Evolutionary conservation across 2,113 vertebrate genomes (phyloP), one percentile per base, ranked within the genome.

Genomic region (Prunella himalayana): DNA sequence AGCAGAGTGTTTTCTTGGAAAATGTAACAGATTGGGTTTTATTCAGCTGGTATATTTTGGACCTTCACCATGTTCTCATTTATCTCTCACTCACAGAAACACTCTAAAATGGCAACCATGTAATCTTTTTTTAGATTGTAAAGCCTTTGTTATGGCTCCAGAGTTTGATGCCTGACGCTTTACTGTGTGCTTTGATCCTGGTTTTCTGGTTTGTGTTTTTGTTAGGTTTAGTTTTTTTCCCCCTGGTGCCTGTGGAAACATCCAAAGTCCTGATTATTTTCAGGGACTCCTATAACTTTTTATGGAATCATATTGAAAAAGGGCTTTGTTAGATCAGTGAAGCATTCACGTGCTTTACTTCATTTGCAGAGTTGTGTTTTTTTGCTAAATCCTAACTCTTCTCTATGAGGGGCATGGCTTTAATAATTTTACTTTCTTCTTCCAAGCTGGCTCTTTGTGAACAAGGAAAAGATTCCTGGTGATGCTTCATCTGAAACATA

Each of bases 91-190:
- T 91, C 69, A 57, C 93, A 79, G 92, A 82, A 94, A 35, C 44
- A 28, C 31, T 86, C 49, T 57, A 33, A 90, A 91, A 51, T 90
- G 86, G 82, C 69, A 96, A 61, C 80, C 64, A 8, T 85, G 87
- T 95, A 92, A 96, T 90, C 82, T 87, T 60, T 94, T 94, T 90
- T 95, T 66, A 93, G 92, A 92, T 93, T 94, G 90, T 30, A 35
- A 69, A 93, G 60, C 24, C 51, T 80, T 88, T 97, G 86, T 95
- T 96, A 81, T 37, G 79, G 47, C 72, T 97, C 92, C 83, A 82
- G 92, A 95, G 60, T 66, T 77, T 88, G 87, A 72, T 93, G 68
- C 33, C 79, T 83, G 45, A 63, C 0, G 4, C 64, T 96, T 79
- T 63, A 53, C 22, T 66, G 1, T 73, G 10, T 8, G 14, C 92